These are phyloP conservation scores for Prolemur simus DNA, from an alignment of 2,113 vertebrate species.

Conservation along the genomic window DNA sequence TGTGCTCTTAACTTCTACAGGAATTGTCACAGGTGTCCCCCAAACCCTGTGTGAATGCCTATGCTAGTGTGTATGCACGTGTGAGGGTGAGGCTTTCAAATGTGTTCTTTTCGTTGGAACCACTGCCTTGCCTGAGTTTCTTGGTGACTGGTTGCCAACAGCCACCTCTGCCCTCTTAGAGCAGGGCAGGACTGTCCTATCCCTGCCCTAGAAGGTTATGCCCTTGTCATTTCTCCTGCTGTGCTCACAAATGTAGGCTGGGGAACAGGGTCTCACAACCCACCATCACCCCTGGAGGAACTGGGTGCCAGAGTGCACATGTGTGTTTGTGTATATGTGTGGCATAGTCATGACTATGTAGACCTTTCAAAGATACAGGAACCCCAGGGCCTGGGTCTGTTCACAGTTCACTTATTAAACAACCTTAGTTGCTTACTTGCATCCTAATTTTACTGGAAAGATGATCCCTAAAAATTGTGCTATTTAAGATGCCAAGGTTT, in stretches of 20 bases:
- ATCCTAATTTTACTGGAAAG: background rate
- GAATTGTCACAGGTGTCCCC: no score
- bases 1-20: background rate
- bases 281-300: background rate
- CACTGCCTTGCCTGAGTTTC: background rate
- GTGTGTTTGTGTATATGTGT: background rate
- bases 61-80: no score
- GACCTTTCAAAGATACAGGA: background rate
- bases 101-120: background rate
- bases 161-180: background rate
- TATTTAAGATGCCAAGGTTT: background rate
- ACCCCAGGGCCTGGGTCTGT: background rate
- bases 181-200: background rate
- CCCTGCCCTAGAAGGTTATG: background rate
- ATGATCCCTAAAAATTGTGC: background rate
- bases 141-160: background rate
- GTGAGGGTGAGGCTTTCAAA: no score
- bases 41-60: fast-evolving
- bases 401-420: background rate
- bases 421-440: background rate
- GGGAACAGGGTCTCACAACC: no score
- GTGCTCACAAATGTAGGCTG: background rate
- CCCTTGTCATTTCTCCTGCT: background rate
- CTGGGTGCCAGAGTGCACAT: background rate
- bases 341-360: background rate